phyloP scores from a whole-genome alignment of 1,140 invertebrate genomes.

The Mercenaria mercenaria region DNA sequence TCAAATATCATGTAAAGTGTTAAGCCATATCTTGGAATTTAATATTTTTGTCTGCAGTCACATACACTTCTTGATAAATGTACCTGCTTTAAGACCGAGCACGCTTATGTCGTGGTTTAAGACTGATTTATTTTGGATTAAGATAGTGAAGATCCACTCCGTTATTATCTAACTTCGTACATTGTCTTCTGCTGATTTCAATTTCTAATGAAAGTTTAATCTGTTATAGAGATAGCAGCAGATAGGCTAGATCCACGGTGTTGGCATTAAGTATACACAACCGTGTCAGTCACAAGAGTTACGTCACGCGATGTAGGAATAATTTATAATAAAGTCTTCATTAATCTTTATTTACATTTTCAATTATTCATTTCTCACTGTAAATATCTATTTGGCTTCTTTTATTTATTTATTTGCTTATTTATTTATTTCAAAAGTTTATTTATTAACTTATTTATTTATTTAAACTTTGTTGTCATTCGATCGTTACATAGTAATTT shows the following conservation, averaged over 20 bases:
- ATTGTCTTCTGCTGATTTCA: slow-evolving; percentile 32
- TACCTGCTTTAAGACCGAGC: too few relatives aligned
- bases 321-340: not conserved
- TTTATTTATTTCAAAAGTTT: too few relatives aligned
- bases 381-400: too few relatives aligned
- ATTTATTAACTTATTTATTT: too few relatives aligned
- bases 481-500: too few relatives aligned
- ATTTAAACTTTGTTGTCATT: too few relatives aligned
- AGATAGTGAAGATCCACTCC: not conserved
- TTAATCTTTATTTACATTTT: not conserved
- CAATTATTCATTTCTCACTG: too few relatives aligned
- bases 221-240: not conserved
- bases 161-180: not conserved
- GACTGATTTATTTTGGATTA: not conserved
- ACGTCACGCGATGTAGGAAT: not conserved
- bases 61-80: too few relatives aligned
- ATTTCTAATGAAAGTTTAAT: slow-evolving; percentile 42
- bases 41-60: too few relatives aligned
- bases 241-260: not conserved
- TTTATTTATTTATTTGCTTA: too few relatives aligned
- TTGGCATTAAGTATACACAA: not conserved
- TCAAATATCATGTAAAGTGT: too few relatives aligned
- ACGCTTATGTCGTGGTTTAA: slow-evolving; percentile 16
- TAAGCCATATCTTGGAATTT: too few relatives aligned
- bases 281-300: not conserved